Conservation (phyloP, 2,113 vertebrate species). For the Rhinolophus sinicus region DNA sequence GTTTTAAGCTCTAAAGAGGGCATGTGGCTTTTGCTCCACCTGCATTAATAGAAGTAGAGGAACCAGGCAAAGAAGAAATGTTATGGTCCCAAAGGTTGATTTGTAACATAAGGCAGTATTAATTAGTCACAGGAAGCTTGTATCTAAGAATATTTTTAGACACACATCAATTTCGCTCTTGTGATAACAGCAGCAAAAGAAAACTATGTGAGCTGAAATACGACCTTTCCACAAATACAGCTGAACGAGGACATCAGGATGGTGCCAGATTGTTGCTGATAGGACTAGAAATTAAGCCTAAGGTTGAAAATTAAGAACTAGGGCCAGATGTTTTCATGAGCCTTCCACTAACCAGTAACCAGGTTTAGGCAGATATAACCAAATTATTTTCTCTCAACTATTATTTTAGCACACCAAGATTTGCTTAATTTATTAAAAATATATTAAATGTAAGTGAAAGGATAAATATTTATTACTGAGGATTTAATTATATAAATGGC, state of each 20-base stretch:
- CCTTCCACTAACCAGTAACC: slow-evolving; percentile 5
- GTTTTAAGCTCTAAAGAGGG: background rate
- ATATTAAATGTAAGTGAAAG: background rate
- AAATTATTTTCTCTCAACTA: slow-evolving; percentile 57
- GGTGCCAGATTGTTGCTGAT: slow-evolving; percentile 36
- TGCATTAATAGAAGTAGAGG: background rate
- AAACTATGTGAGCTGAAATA: slow-evolving; percentile 26
- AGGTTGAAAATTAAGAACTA: slow-evolving; percentile 58
- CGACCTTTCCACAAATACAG: slow-evolving; percentile 20
- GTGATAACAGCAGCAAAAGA: slow-evolving; percentile 43
- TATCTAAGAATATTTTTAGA: slow-evolving; percentile 63
- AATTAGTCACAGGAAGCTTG: slow-evolving; percentile 47
- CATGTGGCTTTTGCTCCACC: background rate
- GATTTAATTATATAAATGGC: background rate
- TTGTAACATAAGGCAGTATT: slow-evolving; percentile 20
- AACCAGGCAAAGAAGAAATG: slow-evolving; percentile 21
- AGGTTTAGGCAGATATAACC: slow-evolving; percentile 23
- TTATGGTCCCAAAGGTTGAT: slow-evolving; percentile 22
- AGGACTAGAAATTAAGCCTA: slow-evolving; percentile 39
- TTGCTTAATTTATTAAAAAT: slow-evolving; percentile 48
- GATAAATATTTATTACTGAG: background rate
- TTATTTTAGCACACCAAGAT: slow-evolving; percentile 36
- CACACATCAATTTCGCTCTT: slow-evolving; percentile 40
- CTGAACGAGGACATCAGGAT: slow-evolving; percentile 24
- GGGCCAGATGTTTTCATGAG: slow-evolving; percentile 62